Base-by-base conservation (phyloP, 2,888 invertebrate genomes). In the Apotomis capreana region DNA sequence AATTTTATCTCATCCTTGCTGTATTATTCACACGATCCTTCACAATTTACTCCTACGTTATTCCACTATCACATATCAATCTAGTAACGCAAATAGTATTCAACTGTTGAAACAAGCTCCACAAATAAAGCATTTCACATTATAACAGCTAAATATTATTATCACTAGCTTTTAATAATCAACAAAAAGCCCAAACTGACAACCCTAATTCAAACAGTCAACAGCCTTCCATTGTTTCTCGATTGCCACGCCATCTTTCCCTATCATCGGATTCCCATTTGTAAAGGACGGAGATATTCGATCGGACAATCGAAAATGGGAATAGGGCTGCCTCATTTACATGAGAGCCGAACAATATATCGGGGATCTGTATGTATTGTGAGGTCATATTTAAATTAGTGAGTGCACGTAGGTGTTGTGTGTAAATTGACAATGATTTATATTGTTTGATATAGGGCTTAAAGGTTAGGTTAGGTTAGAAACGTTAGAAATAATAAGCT, bases 211-310 rank as follows among this genome's bases (percentile, higher is more conserved):
- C 62, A 8, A 60, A 49, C 36, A 15, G n/a, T 51, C 36, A 6
- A 49, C 26, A 58, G n/a, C 26, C 44, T n/a, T 46, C 26, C 55
- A 57, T 57, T 55, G 55, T 64, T 46, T 37, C 62, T 36, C 5
- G 10, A 6, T 49, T 49, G 9, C 44, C 8, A 13, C 46, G 12
- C 15, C 44, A 57, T 57, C 65, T 57, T n/a, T 65, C 65, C 57
- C 46, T 65, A 65, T 65, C 65, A 44, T 15, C 46, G 8, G 44
- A n/a, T 74, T 70, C 49, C 15, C 68, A 64, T 70, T 63, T 69
- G 73, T 59, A 69, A 49, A 57, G 68, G 68, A 69, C 68, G 55
- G 36, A 44, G 54, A 61, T 61, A 61, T 69, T 54, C 54, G 68
- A 69, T 55, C 54, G 6, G 10, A 52, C 44, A 49, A 59, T 68